These are phyloP conservation scores for Ophioderma brevispina DNA, from an alignment of 35 echinoderm and acorn worm species.

Conservation along the genomic window DNA sequence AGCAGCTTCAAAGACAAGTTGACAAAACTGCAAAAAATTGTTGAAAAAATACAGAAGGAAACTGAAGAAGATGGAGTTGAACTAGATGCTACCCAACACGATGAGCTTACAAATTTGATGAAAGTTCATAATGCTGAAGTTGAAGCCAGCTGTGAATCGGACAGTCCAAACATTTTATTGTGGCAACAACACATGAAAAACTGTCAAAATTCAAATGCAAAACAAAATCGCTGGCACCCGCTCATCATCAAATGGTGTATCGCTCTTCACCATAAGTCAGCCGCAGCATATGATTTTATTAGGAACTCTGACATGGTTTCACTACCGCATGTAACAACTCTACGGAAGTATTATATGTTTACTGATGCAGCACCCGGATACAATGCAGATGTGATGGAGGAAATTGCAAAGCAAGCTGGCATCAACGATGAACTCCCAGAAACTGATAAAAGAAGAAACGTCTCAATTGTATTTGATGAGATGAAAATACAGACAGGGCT, in stretches of 20 bases:
- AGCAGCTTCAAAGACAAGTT: neutral
- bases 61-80: neutral
- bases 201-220: neutral
- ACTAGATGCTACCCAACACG: neutral
- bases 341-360: neutral
- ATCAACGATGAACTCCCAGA: neutral
- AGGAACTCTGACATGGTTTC: neutral
- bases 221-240: neutral
- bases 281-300: neutral
- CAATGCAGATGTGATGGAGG: neutral
- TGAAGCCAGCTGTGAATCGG: neutral
- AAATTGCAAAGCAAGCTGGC: neutral
- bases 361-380: neutral
- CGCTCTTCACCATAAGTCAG: neutral
- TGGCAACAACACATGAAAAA: neutral
- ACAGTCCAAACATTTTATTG: neutral
- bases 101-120: neutral
- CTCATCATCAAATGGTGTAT: neutral
- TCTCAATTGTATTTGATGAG: conserved; percentile 42
- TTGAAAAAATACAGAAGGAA: neutral
- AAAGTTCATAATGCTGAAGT: neutral
- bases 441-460: conserved; percentile 18
- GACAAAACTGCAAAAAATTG: neutral
- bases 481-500: conserved; percentile 45
- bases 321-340: neutral